Base-by-base conservation (phyloP, 2,113 vertebrate genomes). In the Bubo bubo region DNA sequence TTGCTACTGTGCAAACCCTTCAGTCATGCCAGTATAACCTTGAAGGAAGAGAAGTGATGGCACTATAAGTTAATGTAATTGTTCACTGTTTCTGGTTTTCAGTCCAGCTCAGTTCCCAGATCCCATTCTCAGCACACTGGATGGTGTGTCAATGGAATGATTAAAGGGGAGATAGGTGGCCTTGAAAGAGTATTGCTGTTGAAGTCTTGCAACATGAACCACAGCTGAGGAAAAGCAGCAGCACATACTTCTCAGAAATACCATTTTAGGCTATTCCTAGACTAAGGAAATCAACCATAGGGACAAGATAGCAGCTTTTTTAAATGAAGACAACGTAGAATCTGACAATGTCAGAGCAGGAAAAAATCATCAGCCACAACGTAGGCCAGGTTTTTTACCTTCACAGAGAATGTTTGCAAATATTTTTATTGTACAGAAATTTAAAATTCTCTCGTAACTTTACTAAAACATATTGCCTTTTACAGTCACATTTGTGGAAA, bases 11-110 rank as follows among this genome's bases (percentile, higher is more conserved):
- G 35, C 63, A 89, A 79, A 50, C 13, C 30, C 18, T 68, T 73
- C 39, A 56, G 27, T 23, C 1, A 0, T 34, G 30, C 30, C 35
- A n/a, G 12, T 22, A 1, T 10, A 72, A 63, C 12, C 55, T 14
- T 59, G 49, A 73, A 84, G 52, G 63, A 68, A 84, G 27, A 72
- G 34, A 89, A 84, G 5, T 35, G 43, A 76, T 60, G 18, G 23
- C 49, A 52, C 35, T 56, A 22, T 12, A 89, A 60, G 59, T 10
- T 0, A 63, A 35, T 15, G 23, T 10, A 47, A 43, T 8, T 62
- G 86, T 75, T 53, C 41, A 74, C 4, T 6, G 2, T 2, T 22
- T 88, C 72, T 81, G 34, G 8, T 49, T 87, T 96, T 66, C 50
- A 76, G 77, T 47, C 30, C 45, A 47, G 5, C 55, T 70, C 41